Base-by-base conservation (phyloP, 2,888 invertebrate species). In the Parthenolecanium corni region DNA sequence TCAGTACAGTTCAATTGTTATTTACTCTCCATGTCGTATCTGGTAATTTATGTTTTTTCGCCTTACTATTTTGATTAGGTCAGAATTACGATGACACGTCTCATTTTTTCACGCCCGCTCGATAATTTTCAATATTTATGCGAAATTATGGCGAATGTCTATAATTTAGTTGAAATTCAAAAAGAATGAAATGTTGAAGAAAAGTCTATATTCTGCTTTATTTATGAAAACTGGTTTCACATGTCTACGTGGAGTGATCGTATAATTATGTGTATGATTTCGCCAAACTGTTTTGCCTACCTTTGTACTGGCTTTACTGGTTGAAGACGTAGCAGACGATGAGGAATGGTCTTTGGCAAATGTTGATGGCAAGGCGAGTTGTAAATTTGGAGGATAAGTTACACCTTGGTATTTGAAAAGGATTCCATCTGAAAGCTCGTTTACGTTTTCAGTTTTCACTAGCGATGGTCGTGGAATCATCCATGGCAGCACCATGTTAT, bases 271-370 rank as follows among this genome's bases (percentile, higher is more conserved):
- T 44, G n/a, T 44, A 16, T 44, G 4, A 44, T 44, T 44, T 44
- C 14, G 4, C 31, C 4, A 23, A 21, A 23, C 16, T 20, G 20
- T n/a, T 20, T 31, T 36, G n/a, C 58, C 1, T 49, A 58, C 58
- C 47, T 58, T 58, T 21, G 58, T 47, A 47, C 58, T 58, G 38
- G 58, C 31, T 49, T 58, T 58, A 14, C 57, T 57, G 58, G 47
- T 58, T 18, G 47, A 58, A 9, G 58, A 47, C 2, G 58, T 58
- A 47, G 58, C 25, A 21, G 58, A 58, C 23, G 58, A 58, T 18
- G 46, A 47, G 12, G 58, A 58, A 31, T 58, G 31, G n/a, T 36
- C 31, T 47, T 49, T 58, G 21, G 47, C 38, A 9, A 49, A 36
- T 16, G 49, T 36, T 20, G 58, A 49, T 21, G 58, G 58, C n/a